A percentile compares a stretch with the other conserved stretches of the same genome.
Evolutionary conservation across 2,888 invertebrate genomes (phyloP).

Genomic region (Cancer borealis): DNA sequence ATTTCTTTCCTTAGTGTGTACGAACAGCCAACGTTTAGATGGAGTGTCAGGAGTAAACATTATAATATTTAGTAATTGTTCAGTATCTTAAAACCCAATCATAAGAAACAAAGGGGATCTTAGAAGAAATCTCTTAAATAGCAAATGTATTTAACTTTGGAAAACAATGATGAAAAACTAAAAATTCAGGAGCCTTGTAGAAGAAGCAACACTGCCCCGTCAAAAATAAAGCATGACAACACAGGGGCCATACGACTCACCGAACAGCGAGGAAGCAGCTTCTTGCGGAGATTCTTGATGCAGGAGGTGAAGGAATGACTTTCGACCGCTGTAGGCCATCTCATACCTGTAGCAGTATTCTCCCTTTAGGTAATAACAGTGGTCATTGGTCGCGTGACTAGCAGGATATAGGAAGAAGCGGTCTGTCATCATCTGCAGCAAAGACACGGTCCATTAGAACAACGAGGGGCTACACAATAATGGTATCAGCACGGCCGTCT

Average conservation of each 20-base stretch:
- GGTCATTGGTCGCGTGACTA: conserved; percentile 64
- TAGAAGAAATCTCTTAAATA: background rate
- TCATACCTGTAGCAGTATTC: conserved; percentile 70
- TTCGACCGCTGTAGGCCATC: conserved; percentile 74
- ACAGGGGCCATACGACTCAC: conserved; percentile 12
- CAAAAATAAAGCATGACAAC: background rate
- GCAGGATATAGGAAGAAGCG: conserved; percentile 75
- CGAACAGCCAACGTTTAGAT: no score
- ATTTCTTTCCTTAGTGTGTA: no score
- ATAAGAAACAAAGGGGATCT: no score
- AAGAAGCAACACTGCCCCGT: background rate
- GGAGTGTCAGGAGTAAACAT: no score
- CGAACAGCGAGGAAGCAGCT: conserved; percentile 42
- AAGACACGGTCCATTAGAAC: background rate
- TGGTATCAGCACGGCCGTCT: no score
- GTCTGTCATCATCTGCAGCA: conserved; percentile 76
- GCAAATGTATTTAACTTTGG: background rate
- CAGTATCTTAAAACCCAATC: no score
- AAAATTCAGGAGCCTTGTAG: background rate
- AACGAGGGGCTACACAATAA: background rate
- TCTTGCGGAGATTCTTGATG: conserved; percentile 59
- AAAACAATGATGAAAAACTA: background rate
- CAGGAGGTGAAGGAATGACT: conserved; percentile 74
- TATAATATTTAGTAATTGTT: no score
- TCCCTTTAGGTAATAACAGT: conserved; percentile 59